Evolutionary conservation across 2,113 vertebrate species (phyloP).

Genomic region (Mustela nigripes): DNA sequence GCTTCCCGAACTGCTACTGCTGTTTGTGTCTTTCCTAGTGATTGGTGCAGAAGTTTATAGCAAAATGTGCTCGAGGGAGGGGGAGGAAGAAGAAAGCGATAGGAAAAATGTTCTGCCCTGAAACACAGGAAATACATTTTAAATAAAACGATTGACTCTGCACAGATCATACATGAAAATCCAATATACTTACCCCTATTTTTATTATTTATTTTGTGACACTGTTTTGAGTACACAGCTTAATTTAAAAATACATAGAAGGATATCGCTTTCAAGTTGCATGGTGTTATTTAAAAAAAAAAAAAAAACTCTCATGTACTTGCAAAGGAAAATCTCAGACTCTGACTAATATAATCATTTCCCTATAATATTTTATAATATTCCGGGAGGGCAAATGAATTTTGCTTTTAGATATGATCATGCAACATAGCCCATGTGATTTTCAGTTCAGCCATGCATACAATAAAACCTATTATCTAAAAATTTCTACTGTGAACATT

Average conservation of each 20-base stretch:
- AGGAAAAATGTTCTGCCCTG: constrained; percentile 23
- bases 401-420: not conserved
- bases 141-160: not conserved
- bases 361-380: constrained; percentile 23
- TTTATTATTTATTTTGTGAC: not conserved
- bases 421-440: not conserved
- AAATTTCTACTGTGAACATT: not conserved
- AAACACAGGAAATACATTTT: constrained; percentile 45
- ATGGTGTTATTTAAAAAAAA: not conserved
- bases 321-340: not conserved
- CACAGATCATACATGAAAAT: not conserved
- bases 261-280: constrained; percentile 4
- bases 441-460: not conserved
- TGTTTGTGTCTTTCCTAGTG: constrained; percentile 74
- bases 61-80: constrained; percentile 67
- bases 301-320: not conserved
- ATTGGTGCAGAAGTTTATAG: constrained; percentile 82
- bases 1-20: constrained; percentile 75
- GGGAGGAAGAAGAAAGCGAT: not conserved
- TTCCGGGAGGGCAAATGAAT: not conserved
- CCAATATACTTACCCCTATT: not conserved
- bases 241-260: not conserved
- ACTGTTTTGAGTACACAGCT: not conserved
- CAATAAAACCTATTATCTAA: not conserved
- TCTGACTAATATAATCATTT: not conserved